Evolutionary conservation across 53 echinoderm and acorn worm genomes (phyloP), one percentile per base, ranked within the genome.

Genomic region (Patiria pectinifera): DNA sequence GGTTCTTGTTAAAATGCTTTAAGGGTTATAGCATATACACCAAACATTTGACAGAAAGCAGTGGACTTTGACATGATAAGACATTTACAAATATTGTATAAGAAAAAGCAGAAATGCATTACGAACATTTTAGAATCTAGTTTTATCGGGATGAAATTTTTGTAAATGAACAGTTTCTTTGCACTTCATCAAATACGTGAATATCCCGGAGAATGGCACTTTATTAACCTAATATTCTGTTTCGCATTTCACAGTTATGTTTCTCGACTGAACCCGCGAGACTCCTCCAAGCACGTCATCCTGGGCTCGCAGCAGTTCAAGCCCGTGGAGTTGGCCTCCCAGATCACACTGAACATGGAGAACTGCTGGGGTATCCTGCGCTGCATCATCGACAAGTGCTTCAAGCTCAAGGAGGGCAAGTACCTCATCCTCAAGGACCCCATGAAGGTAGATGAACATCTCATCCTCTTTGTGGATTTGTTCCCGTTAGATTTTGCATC

Each of bases 251-350:
- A 3, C 69, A 98, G 98, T 45, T 98, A 98, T 35, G 98, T 98
- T n/a, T 98, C 98, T 21, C 96, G 98, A 25, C 93, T 98, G 86
- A 98, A 96, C 91, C 98, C 98, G 19, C 85, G 95, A 6, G 98
- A 98, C 53, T 98, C 98, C 6, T 96, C 98, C 78, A 96, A 98
- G 94, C 98, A 98, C 79, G 96, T 98, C 69, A 96, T 98, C 92
- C 94, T 96, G 19, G 98, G 98, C 11, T 96, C 98, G 1, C 98
- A 98, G 92, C 98, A 98, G 96, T 98, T 96, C 94, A 98, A 98
- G 88, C 98, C 98, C 59, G 96, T 92, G 69, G 98, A 98, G 94
- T 80, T 98, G 82, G 98, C 98, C 19, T 95, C 98, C 6, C 98
- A 96, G 94, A 98, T 98, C 85, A 98, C 96, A 69, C 93, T 96